Evolutionary conservation across 2,113 vertebrate genomes (phyloP), one percentile per base, ranked within the genome.

Genomic region (Salvelinus sp.): DNA sequence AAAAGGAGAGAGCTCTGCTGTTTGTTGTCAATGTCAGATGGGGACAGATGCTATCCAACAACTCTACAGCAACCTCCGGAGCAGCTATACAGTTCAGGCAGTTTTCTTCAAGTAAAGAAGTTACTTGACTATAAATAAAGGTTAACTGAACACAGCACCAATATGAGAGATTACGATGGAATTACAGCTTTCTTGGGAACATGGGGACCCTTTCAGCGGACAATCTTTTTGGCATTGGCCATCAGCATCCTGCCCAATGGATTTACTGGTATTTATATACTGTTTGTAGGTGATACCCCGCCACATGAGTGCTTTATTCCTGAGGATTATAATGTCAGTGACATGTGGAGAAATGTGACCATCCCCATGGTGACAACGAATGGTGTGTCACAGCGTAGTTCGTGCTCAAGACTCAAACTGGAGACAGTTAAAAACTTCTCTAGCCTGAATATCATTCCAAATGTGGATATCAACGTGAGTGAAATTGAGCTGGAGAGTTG

Each of bases 171-270:
- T 88, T 96, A 95, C 82, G 95, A 97, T 2, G 90, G 77, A 67
- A 80, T 80, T 0, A 88, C 88, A 0, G 83, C 91, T 6, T 95
- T 96, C 33, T 85, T 93, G 69, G 91, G 92, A 54, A 81, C 86
- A 0, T 93, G 91, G 94, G 93, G 94, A n/a, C 85, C 82, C 2
- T 96, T 94, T 82, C 95, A 96, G 83, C 73, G 68, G 7, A 84
- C 91, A 60, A 70, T 93, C 7, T 92, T 93, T 62, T 69, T 90
- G 0, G 75, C 86, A 0, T 75, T 93, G 25, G 84, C 83, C 1
- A 58, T 85, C 48, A 93, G 90, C 76, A 92, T 90, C 27, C 3
- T 92, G 6, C 90, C 90, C 0, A 92, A 91, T 27, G 92, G 92
- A 2, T 91, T 92, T 27, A 38, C 73, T 13, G 85, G 86, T 0